Conservation (phyloP, 2,888 invertebrate genomes). For the Idaea biselata region DNA sequence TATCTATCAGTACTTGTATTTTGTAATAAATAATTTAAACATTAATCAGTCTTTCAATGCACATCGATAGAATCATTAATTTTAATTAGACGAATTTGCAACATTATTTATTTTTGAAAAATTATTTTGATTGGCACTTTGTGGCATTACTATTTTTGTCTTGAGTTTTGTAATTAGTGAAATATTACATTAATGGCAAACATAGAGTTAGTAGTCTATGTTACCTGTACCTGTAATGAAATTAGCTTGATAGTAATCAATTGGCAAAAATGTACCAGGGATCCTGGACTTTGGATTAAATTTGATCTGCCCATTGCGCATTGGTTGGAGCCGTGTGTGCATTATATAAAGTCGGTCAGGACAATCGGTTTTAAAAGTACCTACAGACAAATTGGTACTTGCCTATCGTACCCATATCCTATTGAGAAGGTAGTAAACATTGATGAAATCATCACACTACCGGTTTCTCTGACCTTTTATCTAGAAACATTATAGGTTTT, state of each 20-base stretch:
- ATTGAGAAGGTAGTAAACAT: constrained; percentile 20
- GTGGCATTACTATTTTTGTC: constrained; percentile 27
- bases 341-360: background rate
- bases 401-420: constrained; percentile 20
- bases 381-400: constrained; percentile 7
- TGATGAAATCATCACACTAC: constrained; percentile 57
- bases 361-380: background rate
- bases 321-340: too few relatives aligned
- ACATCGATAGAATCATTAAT: constrained; percentile 62
- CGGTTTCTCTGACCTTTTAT: constrained; percentile 59
- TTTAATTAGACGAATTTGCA: constrained; percentile 54
- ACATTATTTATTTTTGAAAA: constrained; percentile 12
- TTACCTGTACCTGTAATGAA: too few relatives aligned
- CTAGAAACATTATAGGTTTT: constrained; percentile 47
- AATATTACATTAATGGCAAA: background rate
- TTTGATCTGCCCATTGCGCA: too few relatives aligned
- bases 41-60: constrained; percentile 49
- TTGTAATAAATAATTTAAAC: constrained; percentile 53
- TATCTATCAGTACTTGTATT: background rate
- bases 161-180: background rate
- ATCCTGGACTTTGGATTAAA: too few relatives aligned
- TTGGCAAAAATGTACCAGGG: too few relatives aligned
- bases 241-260: too few relatives aligned
- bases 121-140: background rate
- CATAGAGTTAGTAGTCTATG: background rate